phyloP scores from a whole-genome alignment of 2,113 vertebrate genomes.

The Cyanoramphus novaezelandiae region DNA sequence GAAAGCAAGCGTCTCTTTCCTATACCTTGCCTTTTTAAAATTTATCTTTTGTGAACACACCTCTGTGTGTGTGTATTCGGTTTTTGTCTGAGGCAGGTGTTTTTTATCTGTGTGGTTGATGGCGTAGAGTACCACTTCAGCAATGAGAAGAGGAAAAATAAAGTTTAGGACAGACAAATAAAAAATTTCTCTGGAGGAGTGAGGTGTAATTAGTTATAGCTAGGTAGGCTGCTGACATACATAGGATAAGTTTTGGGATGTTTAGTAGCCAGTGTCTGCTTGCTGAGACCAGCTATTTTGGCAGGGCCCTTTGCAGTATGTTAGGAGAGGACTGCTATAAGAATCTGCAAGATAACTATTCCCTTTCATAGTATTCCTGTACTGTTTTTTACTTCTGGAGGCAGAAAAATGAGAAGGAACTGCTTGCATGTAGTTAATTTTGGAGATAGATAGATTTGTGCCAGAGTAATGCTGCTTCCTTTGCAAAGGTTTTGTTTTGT shows the following conservation, averaged over 20 bases:
- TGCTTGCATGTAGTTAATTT: background rate
- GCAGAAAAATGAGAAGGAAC: background rate
- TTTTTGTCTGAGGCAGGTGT: rapidly evolving
- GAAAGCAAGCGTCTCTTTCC: background rate
- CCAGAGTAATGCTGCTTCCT: background rate
- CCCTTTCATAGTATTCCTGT: background rate
- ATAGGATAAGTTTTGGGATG: background rate
- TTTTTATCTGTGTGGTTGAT: background rate
- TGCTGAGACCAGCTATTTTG: background rate
- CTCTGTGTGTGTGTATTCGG: rapidly evolving
- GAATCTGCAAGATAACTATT: background rate
- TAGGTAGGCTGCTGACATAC: background rate
- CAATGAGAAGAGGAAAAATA: background rate
- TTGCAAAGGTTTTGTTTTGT: background rate
- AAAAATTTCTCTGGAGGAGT: background rate
- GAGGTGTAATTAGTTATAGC: background rate
- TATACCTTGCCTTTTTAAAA: background rate
- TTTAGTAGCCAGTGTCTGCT: background rate
- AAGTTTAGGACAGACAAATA: background rate
- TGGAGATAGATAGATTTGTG: background rate
- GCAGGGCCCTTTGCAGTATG: background rate
- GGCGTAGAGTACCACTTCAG: background rate
- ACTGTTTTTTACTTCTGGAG: background rate
- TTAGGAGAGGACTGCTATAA: background rate
- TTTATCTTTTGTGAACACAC: background rate